Evolutionary conservation across 2,797 vertebrate species (phyloP).

Genomic region (Perodicticus potto): DNA sequence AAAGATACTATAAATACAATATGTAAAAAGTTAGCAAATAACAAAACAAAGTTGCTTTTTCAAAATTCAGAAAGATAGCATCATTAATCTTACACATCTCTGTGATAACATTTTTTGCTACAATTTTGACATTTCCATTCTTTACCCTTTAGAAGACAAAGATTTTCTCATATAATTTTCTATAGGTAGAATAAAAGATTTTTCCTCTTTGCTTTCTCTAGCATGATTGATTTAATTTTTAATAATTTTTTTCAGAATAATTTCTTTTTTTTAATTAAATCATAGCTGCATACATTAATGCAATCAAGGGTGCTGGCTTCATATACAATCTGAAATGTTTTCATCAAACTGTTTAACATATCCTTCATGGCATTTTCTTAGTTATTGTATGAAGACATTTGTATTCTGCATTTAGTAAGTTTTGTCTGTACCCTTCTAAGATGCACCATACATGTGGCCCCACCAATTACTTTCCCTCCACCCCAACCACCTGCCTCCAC

Average conservation of each 20-base stretch:
- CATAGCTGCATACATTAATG: too few relatives aligned
- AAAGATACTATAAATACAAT: background rate
- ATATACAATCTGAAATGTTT: too few relatives aligned
- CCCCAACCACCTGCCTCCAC: too few relatives aligned
- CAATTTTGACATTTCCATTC: background rate
- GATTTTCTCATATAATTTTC: background rate
- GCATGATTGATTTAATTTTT: conserved; percentile 18
- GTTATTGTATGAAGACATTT: too few relatives aligned
- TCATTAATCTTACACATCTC: background rate
- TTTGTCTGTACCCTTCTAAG: too few relatives aligned
- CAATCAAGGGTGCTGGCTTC: too few relatives aligned
- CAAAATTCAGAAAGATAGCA: background rate
- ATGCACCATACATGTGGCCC: too few relatives aligned
- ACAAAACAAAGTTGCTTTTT: background rate
- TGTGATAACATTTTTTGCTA: background rate
- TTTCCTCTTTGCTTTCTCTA: background rate
- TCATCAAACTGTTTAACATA: too few relatives aligned
- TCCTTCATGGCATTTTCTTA: too few relatives aligned
- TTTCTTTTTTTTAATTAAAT: too few relatives aligned
- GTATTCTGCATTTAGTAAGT: too few relatives aligned
- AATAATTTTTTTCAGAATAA: background rate
- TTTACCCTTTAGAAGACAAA: background rate
- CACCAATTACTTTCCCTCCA: too few relatives aligned
- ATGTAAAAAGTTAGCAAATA: background rate
- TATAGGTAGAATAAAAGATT: background rate